A percentile compares a stretch with the other conserved stretches of the same genome.
These are phyloP conservation scores for Zaprionus ornatus DNA, from an alignment of 1,140 invertebrate species.

Conservation along the genomic window DNA sequence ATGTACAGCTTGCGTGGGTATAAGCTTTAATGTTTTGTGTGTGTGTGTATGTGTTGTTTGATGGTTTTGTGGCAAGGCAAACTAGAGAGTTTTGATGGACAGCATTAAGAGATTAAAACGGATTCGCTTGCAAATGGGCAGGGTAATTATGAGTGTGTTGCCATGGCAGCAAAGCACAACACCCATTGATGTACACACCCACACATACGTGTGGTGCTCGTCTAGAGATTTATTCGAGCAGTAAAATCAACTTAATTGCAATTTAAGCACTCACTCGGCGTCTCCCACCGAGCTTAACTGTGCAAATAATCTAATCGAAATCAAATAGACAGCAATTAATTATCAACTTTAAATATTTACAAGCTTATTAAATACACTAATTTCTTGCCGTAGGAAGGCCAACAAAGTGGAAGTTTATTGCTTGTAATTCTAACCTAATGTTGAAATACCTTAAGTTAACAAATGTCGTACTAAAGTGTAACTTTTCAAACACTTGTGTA, in stretches of 20 bases:
- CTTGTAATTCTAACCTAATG: background rate
- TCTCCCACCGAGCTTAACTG: background rate
- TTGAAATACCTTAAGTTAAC: too few relatives aligned
- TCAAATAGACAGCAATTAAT: conserved; percentile 15
- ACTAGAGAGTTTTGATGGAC: conserved; percentile 29
- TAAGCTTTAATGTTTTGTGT: background rate
- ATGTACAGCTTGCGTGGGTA: conserved; percentile 22
- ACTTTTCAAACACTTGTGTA: background rate
- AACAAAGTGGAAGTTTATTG: background rate
- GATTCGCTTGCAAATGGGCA: conserved; percentile 64
- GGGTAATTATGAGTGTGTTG: conserved; percentile 59
- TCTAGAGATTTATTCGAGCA: conserved; percentile 17
- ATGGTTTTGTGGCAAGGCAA: conserved; percentile 17
- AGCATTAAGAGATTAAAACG: conserved; percentile 68
- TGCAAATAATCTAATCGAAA: conserved; percentile 6
- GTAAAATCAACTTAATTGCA: conserved; percentile 36
- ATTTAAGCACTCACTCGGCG: conserved; percentile 5
- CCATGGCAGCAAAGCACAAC: conserved; percentile 46
- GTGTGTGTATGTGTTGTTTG: conserved; percentile 11
- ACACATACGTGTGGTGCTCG: background rate
- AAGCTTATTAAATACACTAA: conserved; percentile 1
- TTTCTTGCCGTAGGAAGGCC: background rate
- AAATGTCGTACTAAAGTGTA: too few relatives aligned
- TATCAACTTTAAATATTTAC: conserved; percentile 6
- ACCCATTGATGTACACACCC: conserved; percentile 7